Evolutionary conservation across 2,113 vertebrate genomes (phyloP).

Genomic region (Calyptommatus sinebrachiatus): DNA sequence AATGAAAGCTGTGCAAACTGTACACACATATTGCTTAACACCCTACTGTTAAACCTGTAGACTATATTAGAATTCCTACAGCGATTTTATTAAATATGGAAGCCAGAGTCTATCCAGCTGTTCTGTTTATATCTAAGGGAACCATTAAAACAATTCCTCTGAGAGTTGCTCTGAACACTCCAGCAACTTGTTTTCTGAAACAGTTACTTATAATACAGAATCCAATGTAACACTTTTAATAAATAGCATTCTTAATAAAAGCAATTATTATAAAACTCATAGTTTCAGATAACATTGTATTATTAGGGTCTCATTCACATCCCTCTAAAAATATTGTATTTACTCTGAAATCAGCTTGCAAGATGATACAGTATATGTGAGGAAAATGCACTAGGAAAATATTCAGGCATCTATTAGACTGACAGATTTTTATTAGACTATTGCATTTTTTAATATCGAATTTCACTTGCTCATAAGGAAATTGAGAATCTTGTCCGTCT

Average conservation of each 20-base stretch:
- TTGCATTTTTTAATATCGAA: neutral
- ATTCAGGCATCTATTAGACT: too few relatives aligned
- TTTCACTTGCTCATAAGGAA: neutral
- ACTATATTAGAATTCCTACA: neutral
- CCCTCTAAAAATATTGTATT: conserved; percentile 25
- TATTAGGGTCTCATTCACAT: neutral
- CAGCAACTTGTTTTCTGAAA: conserved; percentile 49
- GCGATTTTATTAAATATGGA: conserved; percentile 40
- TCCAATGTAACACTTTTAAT: neutral
- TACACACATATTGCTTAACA: conserved; percentile 23
- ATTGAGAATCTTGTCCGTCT: neutral
- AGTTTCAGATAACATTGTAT: conserved; percentile 23
- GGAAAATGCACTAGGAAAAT: conserved; percentile 9
- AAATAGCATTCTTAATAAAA: conserved; percentile 39
- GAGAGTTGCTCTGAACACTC: conserved; percentile 30
- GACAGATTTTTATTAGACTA: too few relatives aligned
- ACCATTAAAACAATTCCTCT: conserved; percentile 22
- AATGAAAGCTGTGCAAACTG: neutral
- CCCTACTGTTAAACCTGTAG: conserved; percentile 22
- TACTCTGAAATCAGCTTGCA: conserved; percentile 5
- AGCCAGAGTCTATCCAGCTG: conserved; percentile 39
- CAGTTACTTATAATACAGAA: conserved; percentile 41
- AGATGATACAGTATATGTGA: too few relatives aligned
- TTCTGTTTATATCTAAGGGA: conserved; percentile 39
- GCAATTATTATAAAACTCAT: neutral